A percentile compares a stretch with the other conserved stretches of the same genome.
phyloP scores from a whole-genome alignment of 2,797 vertebrate species.

The Sparidentex hasta region DNA sequence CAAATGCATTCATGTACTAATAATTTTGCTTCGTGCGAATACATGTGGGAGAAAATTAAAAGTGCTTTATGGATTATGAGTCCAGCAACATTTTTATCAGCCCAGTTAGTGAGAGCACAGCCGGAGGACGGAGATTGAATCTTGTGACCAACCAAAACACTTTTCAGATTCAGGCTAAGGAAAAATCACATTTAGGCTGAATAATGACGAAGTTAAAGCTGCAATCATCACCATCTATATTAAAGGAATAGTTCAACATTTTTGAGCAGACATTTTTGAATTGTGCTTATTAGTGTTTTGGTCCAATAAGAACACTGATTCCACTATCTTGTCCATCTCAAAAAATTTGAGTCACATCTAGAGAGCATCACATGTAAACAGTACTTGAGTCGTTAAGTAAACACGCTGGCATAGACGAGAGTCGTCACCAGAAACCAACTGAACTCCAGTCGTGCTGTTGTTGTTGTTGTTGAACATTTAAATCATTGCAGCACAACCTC shows the following conservation, averaged over 20 bases:
- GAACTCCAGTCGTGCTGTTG: too few species aligned
- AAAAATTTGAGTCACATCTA: neutral
- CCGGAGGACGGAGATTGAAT: neutral
- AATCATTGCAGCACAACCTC: too few species aligned
- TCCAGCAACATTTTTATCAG: neutral
- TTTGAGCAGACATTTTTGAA: too few species aligned
- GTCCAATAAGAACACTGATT: too few species aligned
- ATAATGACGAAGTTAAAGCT: neutral
- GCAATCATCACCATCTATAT: neutral
- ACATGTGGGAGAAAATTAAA: slow-evolving; percentile 2
- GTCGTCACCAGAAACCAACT: too few species aligned
- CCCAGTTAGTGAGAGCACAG: neutral
- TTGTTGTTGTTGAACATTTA: too few species aligned
- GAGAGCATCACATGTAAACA: neutral
- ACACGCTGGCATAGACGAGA: too few species aligned
- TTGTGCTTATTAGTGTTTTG: neutral
- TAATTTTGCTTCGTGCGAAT: slow-evolving; percentile 41
- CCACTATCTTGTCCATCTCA: too few species aligned
- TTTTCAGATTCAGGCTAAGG: neutral
- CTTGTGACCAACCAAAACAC: neutral
- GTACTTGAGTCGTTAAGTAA: too few species aligned
- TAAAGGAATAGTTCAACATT: slow-evolving; percentile 3
- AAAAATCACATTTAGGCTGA: neutral
- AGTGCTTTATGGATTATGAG: neutral
- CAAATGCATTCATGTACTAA: slow-evolving; percentile 26